phyloP scores from a whole-genome alignment of 1,140 invertebrate species.

The Halesus radiatus region DNA sequence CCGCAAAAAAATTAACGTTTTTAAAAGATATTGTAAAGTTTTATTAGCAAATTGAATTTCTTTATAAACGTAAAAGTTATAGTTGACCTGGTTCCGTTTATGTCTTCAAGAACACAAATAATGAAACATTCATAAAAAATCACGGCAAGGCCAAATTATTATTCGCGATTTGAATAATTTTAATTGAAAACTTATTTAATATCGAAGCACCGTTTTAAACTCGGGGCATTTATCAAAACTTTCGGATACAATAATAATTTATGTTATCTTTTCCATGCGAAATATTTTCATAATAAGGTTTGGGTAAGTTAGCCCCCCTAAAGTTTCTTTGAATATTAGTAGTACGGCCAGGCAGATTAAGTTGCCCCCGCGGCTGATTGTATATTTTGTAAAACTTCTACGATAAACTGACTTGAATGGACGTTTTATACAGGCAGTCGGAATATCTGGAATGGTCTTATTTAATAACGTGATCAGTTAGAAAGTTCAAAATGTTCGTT shows the following conservation, averaged over 20 bases:
- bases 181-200: constrained; percentile 31
- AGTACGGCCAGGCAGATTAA: constrained; percentile 5
- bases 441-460: too few relatives aligned
- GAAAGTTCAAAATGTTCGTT: too few relatives aligned
- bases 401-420: constrained; percentile 7
- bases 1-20: too few relatives aligned
- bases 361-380: constrained; percentile 3
- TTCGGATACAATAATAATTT: constrained; percentile 34
- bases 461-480: too few relatives aligned
- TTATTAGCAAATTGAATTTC: too few relatives aligned
- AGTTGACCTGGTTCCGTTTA: too few relatives aligned
- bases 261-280: constrained; percentile 28
- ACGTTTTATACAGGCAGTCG: not conserved
- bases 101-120: too few relatives aligned
- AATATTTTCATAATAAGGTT: constrained; percentile 27
- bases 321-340: constrained; percentile 11
- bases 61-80: too few relatives aligned
- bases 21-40: too few relatives aligned
- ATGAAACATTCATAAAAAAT: not conserved
- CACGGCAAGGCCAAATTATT: not conserved
- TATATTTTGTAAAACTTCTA: constrained; percentile 22
- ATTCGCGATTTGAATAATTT: constrained; percentile 8
- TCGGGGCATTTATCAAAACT: constrained; percentile 27
- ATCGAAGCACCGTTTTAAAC: constrained; percentile 26
- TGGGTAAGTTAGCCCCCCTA: not conserved